phyloP scores from a whole-genome alignment of 2,888 invertebrate species.

The Rotaria socialis region DNA sequence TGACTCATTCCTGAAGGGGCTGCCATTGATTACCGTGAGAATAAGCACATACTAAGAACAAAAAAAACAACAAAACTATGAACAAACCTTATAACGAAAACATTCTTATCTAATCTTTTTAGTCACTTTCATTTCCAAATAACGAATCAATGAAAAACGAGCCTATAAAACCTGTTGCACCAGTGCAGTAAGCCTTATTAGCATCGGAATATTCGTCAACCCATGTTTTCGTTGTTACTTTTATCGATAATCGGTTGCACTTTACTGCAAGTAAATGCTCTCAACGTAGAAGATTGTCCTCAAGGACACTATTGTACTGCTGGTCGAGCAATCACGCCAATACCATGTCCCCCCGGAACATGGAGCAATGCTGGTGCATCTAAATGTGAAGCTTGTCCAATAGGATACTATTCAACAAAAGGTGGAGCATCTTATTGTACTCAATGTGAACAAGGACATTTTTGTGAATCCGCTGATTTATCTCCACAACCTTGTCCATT shows the following conservation, averaged over 20 bases:
- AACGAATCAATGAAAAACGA: no score
- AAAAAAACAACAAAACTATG: no score
- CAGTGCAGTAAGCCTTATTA: neutral
- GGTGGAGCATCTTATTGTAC: conserved; percentile 52
- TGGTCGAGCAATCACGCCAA: conserved; percentile 47
- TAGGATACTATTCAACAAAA: neutral
- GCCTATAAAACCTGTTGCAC: no score
- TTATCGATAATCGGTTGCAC: neutral
- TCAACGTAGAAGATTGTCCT: neutral
- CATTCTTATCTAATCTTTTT: no score
- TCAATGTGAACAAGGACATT: conserved; percentile 53
- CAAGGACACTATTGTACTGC: neutral
- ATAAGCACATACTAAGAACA: no score
- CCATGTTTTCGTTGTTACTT: neutral
- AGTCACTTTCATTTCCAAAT: no score
- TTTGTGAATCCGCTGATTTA: conserved; percentile 54
- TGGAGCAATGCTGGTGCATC: conserved; percentile 48
- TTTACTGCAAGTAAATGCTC: neutral
- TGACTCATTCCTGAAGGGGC: no score
- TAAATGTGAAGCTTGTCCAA: conserved; percentile 49
- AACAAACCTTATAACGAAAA: no score
- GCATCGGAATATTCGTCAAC: no score
- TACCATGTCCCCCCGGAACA: conserved; percentile 55
- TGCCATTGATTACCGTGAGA: no score
- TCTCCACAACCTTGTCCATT: conserved; percentile 53